Evolutionary conservation across 2,797 vertebrate genomes (phyloP), one percentile per base, ranked within the genome.

Genomic region (Myotis daubentonii): DNA sequence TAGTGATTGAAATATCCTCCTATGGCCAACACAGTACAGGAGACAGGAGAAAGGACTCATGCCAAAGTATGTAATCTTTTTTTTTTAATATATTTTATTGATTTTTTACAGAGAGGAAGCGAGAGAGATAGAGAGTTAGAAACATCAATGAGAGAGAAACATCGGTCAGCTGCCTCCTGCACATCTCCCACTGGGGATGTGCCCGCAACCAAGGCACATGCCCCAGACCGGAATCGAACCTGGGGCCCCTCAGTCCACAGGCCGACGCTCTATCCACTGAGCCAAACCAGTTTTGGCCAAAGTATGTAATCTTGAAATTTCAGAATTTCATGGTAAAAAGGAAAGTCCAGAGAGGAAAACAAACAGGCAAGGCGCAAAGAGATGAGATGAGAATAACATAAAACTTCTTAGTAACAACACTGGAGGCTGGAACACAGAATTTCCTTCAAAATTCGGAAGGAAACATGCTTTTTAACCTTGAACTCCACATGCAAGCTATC

Each of bases 391-490:
- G 19, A 76, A 62, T 51, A 20, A 47, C 28, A 53, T 65, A 38
- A 49, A 88, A 47, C 15, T 76, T 76, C 19, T 84, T 51, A 55
- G 30, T 60, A 89, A 53, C 44, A 44, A 53, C 25, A 62, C 2
- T 51, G 2, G 9, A 57, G 30, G 8, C 44, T 70, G 9, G 23
- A 68, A 62, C 16, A 68, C 11, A 28, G 19, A 55, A 78, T 78
- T 55, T 78, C 28, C 28, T 81, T 17, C 55, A 90, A 60, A 94
- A 33, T 88, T 71, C 70, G 38, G 3, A 85, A 36, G 28, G 36
- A 90, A 87, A 91, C 33, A 20, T 49, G 11, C 20, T 66, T 91
- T 76, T 72, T 74, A 74, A 83, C 68, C 86, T 75, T 92, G 68
- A 96, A 85, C 53, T 82, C n/a, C 44, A 79, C 3, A 68, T 62